Evolutionary conservation across 53 echinoderm and acorn worm genomes (phyloP).

Genomic region (Temnopleurus reevesii): DNA sequence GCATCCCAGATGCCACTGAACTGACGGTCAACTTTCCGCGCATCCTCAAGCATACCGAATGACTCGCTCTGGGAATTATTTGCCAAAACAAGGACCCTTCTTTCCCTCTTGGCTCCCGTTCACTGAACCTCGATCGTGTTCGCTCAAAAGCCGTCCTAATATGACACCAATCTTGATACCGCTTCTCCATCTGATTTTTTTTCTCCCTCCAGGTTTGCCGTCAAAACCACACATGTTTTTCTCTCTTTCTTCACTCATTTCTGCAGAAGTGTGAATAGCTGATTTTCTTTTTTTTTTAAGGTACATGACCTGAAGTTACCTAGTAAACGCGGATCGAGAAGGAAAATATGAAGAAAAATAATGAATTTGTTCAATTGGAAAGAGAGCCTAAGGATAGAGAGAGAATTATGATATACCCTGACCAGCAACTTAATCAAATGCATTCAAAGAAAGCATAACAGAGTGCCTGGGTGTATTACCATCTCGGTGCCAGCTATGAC

Average conservation of each 20-base stretch:
- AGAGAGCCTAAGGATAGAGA: slow-evolving; percentile 29
- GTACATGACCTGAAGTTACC: slow-evolving; percentile 47
- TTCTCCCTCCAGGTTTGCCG: background rate
- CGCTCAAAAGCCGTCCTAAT: background rate
- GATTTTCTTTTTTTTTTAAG: background rate
- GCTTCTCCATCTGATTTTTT: background rate
- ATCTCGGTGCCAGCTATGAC: background rate
- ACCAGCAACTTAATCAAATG: slow-evolving; percentile 40
- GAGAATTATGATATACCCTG: slow-evolving; percentile 51
- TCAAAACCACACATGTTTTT: background rate
- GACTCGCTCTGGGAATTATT: slow-evolving; percentile 8
- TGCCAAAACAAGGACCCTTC: background rate
- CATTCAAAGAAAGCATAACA: slow-evolving; percentile 43
- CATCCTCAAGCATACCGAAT: background rate
- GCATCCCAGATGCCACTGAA: slow-evolving; percentile 30
- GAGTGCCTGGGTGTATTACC: slow-evolving; percentile 34
- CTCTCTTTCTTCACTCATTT: background rate
- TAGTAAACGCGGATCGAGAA: background rate
- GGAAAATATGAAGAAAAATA: slow-evolving; percentile 29
- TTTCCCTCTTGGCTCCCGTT: slow-evolving; percentile 21
- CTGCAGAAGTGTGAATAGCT: background rate
- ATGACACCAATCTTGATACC: background rate
- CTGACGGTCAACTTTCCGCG: slow-evolving; percentile 28
- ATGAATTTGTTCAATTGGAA: slow-evolving; percentile 50
- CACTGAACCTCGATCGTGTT: slow-evolving; percentile 44